Percentiles rank a stretch among this genome's conserved stretches.
Conservation (phyloP, 2,797 vertebrate genomes). For the Aldrovandia affinis region DNA sequence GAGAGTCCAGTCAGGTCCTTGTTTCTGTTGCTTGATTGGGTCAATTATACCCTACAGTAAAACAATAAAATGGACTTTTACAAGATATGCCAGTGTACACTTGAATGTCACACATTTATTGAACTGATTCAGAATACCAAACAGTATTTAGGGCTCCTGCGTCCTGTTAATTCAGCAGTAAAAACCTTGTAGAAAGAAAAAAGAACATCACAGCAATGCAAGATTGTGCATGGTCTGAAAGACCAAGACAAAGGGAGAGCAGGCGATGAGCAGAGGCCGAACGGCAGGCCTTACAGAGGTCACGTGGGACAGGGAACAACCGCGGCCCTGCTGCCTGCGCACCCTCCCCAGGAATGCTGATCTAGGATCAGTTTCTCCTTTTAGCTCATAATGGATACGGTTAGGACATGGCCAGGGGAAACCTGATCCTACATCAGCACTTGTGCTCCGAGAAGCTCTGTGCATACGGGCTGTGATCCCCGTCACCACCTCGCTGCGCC, state of each 20-base stretch:
- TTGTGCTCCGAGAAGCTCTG: too few relatives aligned
- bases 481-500: neutral
- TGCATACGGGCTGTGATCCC: too few relatives aligned
- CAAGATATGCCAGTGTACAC: neutral
- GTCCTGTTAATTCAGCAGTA: neutral
- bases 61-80: neutral
- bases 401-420: too few relatives aligned
- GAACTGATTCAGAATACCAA: neutral
- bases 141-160: neutral
- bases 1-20: neutral
- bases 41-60: neutral
- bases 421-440: too few relatives aligned
- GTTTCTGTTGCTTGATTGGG: neutral
- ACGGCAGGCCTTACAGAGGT: neutral
- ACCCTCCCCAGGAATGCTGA: too few relatives aligned
- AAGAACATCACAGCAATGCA: too few relatives aligned
- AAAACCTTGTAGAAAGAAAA: too few relatives aligned
- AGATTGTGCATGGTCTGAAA: neutral
- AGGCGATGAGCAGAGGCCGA: neutral
- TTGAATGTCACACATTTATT: slow-evolving; percentile 12
- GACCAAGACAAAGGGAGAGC: neutral
- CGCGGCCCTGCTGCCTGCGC: neutral
- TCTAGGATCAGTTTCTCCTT: too few relatives aligned
- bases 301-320: neutral
- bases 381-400: too few relatives aligned